phyloP scores from a whole-genome alignment of 2,113 vertebrate genomes.

The Camelus bactrianus region DNA sequence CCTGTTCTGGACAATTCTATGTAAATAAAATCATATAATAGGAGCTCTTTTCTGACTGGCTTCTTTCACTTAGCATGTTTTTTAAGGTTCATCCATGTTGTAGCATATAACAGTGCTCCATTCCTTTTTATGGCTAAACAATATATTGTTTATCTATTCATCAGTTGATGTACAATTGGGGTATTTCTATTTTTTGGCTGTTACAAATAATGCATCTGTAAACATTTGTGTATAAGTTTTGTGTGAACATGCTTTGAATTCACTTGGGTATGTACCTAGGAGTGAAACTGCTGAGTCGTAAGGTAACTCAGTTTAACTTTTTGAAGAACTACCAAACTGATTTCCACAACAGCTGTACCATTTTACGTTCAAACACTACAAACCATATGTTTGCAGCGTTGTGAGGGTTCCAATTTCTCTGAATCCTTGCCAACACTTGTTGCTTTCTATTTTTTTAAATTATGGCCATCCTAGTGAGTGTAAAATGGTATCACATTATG shows the following conservation, averaged over 20 bases:
- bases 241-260: neutral
- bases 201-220: neutral
- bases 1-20: neutral
- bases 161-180: neutral
- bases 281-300: neutral
- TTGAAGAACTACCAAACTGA: neutral
- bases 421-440: neutral
- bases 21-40: neutral
- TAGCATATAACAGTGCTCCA: neutral
- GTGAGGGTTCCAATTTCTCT: neutral
- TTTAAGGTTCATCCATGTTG: neutral
- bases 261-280: neutral
- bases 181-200: neutral
- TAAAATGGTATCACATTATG: neutral
- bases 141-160: neutral
- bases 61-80: neutral
- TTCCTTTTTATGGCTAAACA: neutral
- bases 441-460: neutral
- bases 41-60: neutral
- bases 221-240: neutral
- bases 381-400: neutral
- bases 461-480: neutral
- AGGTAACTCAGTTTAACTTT: neutral
- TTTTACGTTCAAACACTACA: neutral
- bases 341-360: neutral